Evolutionary conservation across 2,888 invertebrate genomes (phyloP).

Genomic region (Eudemis profundana): DNA sequence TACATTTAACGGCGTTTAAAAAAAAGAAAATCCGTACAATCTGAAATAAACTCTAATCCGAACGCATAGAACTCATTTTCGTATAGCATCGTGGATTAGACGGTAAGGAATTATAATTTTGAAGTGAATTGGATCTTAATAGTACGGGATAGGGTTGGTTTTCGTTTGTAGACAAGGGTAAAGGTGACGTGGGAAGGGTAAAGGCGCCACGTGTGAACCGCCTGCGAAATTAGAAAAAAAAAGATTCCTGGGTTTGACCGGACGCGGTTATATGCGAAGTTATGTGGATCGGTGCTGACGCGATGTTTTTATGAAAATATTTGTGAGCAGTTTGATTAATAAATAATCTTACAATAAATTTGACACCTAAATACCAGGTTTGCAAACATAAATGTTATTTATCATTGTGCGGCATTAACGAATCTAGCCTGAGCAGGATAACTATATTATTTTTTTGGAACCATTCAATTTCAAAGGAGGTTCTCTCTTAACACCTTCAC

Average conservation of each 20-base stretch:
- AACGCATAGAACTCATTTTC: slow-evolving; percentile 2
- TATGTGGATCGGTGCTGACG: slow-evolving; percentile 48
- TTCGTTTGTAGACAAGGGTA: slow-evolving; percentile 24
- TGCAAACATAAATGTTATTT: too few species aligned
- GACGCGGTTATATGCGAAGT: slow-evolving; percentile 20
- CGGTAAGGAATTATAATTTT: not conserved
- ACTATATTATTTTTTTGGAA: too few species aligned
- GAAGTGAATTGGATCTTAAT: slow-evolving; percentile 10
- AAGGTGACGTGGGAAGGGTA: slow-evolving; percentile 67
- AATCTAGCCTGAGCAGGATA: too few species aligned
- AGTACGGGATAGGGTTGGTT: not conserved
- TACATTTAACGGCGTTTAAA: slow-evolving; percentile 66
- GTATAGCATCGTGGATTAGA: not conserved
- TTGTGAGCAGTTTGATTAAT: too few species aligned
- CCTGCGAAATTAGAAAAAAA: slow-evolving; percentile 69
- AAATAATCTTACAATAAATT: too few species aligned
- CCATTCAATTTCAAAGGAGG: too few species aligned
- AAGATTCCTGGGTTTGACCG: slow-evolving; percentile 30
- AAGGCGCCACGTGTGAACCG: slow-evolving; percentile 74
- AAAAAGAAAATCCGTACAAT: not conserved
- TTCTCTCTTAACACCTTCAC: too few species aligned
- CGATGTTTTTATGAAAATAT: not conserved
- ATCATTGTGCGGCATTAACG: too few species aligned
- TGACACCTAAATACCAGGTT: too few species aligned
- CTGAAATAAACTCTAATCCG: not conserved